phyloP scores from a whole-genome alignment of 2,797 vertebrate genomes.

The Telmatherina bonti region DNA sequence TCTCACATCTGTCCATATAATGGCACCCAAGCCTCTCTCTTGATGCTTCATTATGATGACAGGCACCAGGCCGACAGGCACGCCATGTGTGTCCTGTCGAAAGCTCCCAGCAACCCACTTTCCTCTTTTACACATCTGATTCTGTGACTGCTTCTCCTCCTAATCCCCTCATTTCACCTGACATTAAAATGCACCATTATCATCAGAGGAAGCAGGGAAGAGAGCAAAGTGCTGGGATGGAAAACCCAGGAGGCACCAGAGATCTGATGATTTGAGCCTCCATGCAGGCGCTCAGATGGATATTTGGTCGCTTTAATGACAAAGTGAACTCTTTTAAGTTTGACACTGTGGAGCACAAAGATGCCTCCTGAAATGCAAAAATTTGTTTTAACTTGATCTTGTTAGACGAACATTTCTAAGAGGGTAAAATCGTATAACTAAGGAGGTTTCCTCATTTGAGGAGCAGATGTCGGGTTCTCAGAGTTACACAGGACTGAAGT shows the following conservation, averaged over 20 bases:
- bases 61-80: constrained; percentile 44
- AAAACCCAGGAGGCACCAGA: not conserved
- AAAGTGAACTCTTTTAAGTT: constrained; percentile 19
- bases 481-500: not conserved
- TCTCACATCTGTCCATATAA: constrained; percentile 58
- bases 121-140: constrained; percentile 14
- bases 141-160: not conserved
- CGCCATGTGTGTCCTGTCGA: constrained; percentile 30
- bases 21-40: constrained; percentile 43
- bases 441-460: constrained; percentile 10
- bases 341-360: constrained; percentile 25
- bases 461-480: not conserved
- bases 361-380: constrained; percentile 37
- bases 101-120: constrained; percentile 35
- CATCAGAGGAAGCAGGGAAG: constrained; percentile 17
- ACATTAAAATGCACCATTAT: constrained; percentile 25
- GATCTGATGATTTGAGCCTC: constrained; percentile 18
- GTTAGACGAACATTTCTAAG: constrained; percentile 39
- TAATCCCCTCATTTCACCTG: constrained; percentile 18
- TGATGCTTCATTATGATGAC: constrained; percentile 69
- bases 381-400: constrained; percentile 11
- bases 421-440: constrained; percentile 23
- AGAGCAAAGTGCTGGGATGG: not conserved
- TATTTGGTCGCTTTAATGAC: constrained; percentile 34
- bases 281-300: not conserved